Conservation (phyloP, 2,888 invertebrate genomes). For the Rotaria magnacalcarata region DNA sequence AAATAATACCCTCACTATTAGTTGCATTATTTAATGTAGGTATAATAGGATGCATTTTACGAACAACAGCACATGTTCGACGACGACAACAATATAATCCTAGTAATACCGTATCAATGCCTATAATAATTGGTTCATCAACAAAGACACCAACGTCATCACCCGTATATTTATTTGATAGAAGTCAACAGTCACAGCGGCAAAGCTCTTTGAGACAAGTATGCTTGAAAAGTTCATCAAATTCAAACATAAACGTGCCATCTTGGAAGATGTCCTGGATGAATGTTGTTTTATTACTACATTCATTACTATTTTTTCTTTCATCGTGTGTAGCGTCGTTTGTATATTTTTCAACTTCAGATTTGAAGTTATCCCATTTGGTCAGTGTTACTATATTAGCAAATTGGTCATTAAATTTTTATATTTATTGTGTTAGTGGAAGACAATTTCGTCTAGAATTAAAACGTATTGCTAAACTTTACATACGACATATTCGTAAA, state of each 20-base stretch:
- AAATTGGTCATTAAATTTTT: slow-evolving; percentile 21
- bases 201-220: background rate
- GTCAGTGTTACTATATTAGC: background rate
- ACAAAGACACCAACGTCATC: background rate
- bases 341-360: background rate
- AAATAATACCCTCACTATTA: background rate
- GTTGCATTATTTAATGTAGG: slow-evolving; percentile 6
- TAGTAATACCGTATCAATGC: background rate
- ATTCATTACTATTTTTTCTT: slow-evolving; percentile 20
- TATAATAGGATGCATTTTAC: background rate
- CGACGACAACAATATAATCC: background rate
- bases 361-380: background rate
- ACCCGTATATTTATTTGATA: background rate
- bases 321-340: background rate
- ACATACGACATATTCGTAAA: background rate
- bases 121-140: background rate
- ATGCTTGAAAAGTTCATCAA: background rate
- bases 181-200: background rate
- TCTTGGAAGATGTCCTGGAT: slow-evolving; percentile 18
- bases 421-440: slow-evolving; percentile 23
- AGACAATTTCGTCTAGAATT: background rate
- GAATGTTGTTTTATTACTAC: slow-evolving; percentile 31
- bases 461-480: background rate
- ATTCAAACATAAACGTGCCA: background rate
- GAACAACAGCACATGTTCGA: background rate